Evolutionary conservation across 2,113 vertebrate species (phyloP).

Genomic region (Machaerirhynchus nigripectus): DNA sequence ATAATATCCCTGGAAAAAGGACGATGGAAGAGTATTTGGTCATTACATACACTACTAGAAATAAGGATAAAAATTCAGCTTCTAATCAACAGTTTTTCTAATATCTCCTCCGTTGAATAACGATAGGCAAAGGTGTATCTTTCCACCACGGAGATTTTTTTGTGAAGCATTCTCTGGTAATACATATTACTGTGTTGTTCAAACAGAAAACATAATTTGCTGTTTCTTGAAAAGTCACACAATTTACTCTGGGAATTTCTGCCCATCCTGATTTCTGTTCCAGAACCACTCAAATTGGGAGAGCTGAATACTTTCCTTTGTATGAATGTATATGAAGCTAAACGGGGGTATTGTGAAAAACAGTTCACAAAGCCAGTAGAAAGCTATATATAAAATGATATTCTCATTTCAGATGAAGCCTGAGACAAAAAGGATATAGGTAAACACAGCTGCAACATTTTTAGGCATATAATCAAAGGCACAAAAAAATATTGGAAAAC

Average conservation of each 20-base stretch:
- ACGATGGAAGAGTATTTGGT: not conserved
- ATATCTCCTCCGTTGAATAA: slow-evolving; percentile 1
- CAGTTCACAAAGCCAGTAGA: slow-evolving; percentile 81
- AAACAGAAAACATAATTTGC: slow-evolving; percentile 60
- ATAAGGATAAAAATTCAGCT: not conserved
- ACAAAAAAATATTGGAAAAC: slow-evolving; percentile 83
- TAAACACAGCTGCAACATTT: slow-evolving; percentile 84
- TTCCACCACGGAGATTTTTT: not conserved
- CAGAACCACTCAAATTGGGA: slow-evolving; percentile 58
- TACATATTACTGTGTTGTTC: slow-evolving; percentile 60
- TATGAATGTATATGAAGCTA: slow-evolving; percentile 64
- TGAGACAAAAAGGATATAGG: slow-evolving; percentile 79
- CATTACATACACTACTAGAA: not conserved
- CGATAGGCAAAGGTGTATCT: slow-evolving; percentile 11
- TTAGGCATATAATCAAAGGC: slow-evolving; percentile 80
- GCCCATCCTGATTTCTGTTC: slow-evolving; percentile 64
- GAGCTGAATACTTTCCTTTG: slow-evolving; percentile 51
- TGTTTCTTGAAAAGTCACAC: slow-evolving; percentile 56
- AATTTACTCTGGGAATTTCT: slow-evolving; percentile 45
- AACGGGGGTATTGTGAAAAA: slow-evolving; percentile 73
- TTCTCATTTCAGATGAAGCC: slow-evolving; percentile 76
- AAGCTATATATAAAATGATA: slow-evolving; percentile 82
- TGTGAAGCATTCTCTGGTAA: not conserved
- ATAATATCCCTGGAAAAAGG: not conserved
- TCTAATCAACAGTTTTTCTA: slow-evolving; percentile 5